Percentiles rank a stretch among this genome's conserved stretches.
Conservation (phyloP, 2,113 vertebrate species). For the Stigmatopora nigra region DNA sequence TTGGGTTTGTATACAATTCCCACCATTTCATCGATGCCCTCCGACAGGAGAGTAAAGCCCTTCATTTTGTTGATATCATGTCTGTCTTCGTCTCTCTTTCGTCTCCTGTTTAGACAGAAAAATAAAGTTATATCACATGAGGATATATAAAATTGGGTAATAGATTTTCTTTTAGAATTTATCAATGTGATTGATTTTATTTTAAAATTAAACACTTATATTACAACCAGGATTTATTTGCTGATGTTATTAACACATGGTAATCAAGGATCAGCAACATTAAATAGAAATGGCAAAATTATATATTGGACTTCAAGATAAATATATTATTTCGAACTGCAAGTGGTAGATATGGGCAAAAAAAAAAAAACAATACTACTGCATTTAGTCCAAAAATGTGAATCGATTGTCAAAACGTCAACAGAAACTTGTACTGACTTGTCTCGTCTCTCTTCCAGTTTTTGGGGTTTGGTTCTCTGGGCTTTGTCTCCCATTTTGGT, state of each 20-base stretch:
- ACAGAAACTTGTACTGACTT: slow-evolving; percentile 72
- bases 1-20: slow-evolving; percentile 98
- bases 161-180: neutral
- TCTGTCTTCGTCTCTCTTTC: slow-evolving; percentile 91
- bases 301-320: too few species aligned
- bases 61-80: slow-evolving; percentile 99
- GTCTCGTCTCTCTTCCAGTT: slow-evolving; percentile 88
- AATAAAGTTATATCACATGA: neutral
- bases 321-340: neutral
- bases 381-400: neutral
- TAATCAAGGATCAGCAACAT: too few species aligned
- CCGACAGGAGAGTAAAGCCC: slow-evolving; percentile 88
- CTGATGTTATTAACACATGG: too few species aligned
- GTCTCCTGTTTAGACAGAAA: slow-evolving; percentile 67
- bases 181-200: neutral
- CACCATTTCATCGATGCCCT: slow-evolving; percentile 98
- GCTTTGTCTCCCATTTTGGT: slow-evolving; percentile 96
- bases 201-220: neutral
- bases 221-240: neutral
- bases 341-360: neutral
- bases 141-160: neutral
- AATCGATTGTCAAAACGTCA: neutral
- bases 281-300: too few species aligned
- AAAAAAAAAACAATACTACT: neutral
- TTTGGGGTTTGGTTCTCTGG: slow-evolving; percentile 90